phyloP scores from a whole-genome alignment of 2,888 invertebrate genomes.

The Ditula angustiorana region DNA sequence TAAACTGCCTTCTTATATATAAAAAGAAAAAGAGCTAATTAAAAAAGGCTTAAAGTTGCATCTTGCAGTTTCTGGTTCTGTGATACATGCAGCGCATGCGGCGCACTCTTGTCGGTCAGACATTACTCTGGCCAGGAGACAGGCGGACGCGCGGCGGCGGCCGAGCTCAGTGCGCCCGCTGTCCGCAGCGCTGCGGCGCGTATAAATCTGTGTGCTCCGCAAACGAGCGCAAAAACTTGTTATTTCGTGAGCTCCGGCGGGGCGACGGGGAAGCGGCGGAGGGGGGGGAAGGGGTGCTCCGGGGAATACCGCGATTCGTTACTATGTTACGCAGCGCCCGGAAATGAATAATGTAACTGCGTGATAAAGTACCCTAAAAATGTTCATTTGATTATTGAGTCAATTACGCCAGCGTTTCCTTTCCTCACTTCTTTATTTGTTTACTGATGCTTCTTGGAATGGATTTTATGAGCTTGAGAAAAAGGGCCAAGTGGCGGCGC shows the following conservation, averaged over 20 bases:
- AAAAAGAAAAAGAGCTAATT: too few species aligned
- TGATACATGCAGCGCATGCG: too few species aligned
- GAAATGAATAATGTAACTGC: conserved; percentile 37
- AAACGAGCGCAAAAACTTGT: conserved; percentile 36
- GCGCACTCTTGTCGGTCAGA: too few species aligned
- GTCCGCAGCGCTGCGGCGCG: conserved; percentile 4
- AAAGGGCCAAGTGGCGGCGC: background rate
- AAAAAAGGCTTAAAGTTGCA: too few species aligned
- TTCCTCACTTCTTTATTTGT: conserved; percentile 12
- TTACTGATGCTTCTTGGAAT: background rate
- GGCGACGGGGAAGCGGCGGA: background rate
- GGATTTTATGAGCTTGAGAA: background rate
- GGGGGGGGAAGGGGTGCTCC: background rate
- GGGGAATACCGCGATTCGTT: conserved; percentile 30
- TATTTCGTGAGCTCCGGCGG: conserved; percentile 15
- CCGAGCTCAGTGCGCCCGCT: background rate
- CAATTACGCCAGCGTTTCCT: conserved; percentile 19
- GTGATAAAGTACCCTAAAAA: conserved; percentile 37
- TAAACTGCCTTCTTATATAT: too few species aligned
- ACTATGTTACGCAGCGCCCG: conserved; percentile 22
- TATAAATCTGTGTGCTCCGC: conserved; percentile 28
- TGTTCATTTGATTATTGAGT: conserved; percentile 38
- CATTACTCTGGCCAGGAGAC: too few species aligned
- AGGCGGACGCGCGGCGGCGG: too few species aligned
- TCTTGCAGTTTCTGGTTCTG: too few species aligned